Evolutionary conservation across 2,797 vertebrate species (phyloP).

Genomic region (Pelochelys cantorii): DNA sequence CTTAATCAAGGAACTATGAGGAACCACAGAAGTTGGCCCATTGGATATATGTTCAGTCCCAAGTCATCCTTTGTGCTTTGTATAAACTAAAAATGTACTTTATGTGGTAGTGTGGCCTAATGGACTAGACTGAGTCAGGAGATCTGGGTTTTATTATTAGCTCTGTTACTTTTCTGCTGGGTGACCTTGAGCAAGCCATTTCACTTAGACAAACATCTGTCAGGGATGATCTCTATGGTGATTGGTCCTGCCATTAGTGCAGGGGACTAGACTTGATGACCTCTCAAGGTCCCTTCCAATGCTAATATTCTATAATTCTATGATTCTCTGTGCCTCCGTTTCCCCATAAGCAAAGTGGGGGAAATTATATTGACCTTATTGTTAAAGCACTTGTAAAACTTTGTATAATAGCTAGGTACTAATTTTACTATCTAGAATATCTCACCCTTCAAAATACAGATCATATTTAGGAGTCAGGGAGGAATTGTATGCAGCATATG

Average conservation of each 20-base stretch:
- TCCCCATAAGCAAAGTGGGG: neutral
- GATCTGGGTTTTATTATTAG: neutral
- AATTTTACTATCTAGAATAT: neutral
- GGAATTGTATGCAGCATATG: neutral
- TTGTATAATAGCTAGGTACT: neutral
- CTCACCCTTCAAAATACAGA: neutral
- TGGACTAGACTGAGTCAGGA: neutral
- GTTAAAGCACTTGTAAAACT: neutral
- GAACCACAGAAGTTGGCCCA: neutral
- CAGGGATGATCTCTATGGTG: too few species aligned
- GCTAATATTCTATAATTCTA: too few species aligned
- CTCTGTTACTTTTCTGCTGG: neutral
- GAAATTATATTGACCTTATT: neutral
- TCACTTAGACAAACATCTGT: neutral
- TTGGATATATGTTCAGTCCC: neutral
- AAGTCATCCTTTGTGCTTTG: neutral
- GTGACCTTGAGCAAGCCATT: fast-evolving
- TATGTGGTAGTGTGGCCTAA: too few species aligned
- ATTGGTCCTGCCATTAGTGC: too few species aligned
- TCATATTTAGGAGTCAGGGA: neutral
- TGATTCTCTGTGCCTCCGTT: neutral
- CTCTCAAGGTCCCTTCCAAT: too few species aligned
- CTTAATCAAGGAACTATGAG: neutral
- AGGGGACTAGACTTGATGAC: too few species aligned
- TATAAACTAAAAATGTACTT: neutral